Evolutionary conservation across 2,113 vertebrate species (phyloP), one percentile per base, ranked within the genome.

Genomic region (Lepisosteus osseus): DNA sequence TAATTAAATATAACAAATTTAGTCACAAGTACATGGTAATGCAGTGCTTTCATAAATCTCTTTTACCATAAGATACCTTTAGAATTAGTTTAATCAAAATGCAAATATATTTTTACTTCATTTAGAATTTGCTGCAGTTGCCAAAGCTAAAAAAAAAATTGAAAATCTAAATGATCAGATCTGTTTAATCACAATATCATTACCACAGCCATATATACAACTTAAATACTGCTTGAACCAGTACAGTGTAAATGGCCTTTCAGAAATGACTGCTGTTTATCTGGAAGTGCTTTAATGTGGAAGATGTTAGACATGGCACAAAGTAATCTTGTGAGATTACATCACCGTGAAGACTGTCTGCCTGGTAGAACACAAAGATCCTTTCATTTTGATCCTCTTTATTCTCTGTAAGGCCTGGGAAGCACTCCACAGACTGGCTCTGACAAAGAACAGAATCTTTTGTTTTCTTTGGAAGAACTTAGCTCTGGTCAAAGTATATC

Each of bases 341-440:
- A 76, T 80, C 74, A 78, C 72, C 64, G 47, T 9, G 29, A n/a
- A 65, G 54, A 67, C 64, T 42, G 69, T 54, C 65, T 71, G 66
- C 66, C 56, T 64, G 59, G 47, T 40, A 4, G 47, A 72, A 65
- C 68, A 80, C 74, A 76, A 75, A 78, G 71, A 8, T 40, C 55
- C 68, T 74, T 80, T 80, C 56, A 80, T 73, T 55, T 54, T 51
- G 72, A 71, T 54, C 6, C 42, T n/a, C 68, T 63, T 14, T 11
- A 12, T 43, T 51, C 65, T 43, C 65, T 11, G 1, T 65, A 5
- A 71, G 59, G 57, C 43, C 62, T 64, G 62, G 45, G 63, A 65
- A 64, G 61, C 70, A 65, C 61, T 65, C 62, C 70, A 55, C 62
- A 65, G 12, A 72, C 13, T 64, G 44, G 41, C n/a, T 71, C 64